Evolutionary conservation across 2,113 vertebrate genomes (phyloP).

Genomic region (Python bivittatus): DNA sequence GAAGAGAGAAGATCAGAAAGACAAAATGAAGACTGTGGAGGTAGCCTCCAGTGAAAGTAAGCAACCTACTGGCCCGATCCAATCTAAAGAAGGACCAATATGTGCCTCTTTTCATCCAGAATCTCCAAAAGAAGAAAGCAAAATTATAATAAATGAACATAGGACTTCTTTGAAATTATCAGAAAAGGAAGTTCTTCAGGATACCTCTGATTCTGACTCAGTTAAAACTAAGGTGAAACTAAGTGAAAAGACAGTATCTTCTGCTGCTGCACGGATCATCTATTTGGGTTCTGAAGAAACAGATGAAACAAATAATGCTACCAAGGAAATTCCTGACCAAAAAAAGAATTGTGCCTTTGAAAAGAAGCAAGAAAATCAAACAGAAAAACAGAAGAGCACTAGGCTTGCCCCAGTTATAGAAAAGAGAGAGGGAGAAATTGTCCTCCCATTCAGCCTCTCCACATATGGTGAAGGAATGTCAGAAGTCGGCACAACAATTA

Average conservation of each 20-base stretch:
- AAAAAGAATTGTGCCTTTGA: slow-evolving; percentile 1
- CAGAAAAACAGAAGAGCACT: not conserved
- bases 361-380: slow-evolving; percentile 23
- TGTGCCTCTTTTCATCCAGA: slow-evolving; percentile 18
- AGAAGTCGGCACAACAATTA: not conserved
- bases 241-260: slow-evolving; percentile 53
- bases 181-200: slow-evolving; percentile 61
- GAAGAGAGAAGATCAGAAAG: not conserved
- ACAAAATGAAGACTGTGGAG: not conserved
- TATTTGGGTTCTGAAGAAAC: slow-evolving; percentile 67
- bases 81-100: slow-evolving; percentile 22
- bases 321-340: not conserved
- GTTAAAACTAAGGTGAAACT: slow-evolving; percentile 66
- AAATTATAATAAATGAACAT: slow-evolving; percentile 15
- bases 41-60: not conserved
- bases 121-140: slow-evolving; percentile 2
- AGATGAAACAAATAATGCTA: slow-evolving; percentile 55
- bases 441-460: slow-evolving; percentile 31
- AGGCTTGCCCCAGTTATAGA: not conserved
- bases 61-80: slow-evolving; percentile 23
- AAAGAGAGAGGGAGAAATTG: not conserved
- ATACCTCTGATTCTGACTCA: slow-evolving; percentile 40
- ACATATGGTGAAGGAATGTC: slow-evolving; percentile 5
- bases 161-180: slow-evolving; percentile 43
- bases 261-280: slow-evolving; percentile 72